Percentiles rank a stretch among this genome's conserved stretches.
Conservation (phyloP, 2,888 invertebrate genomes). For the Laothoe populi region DNA sequence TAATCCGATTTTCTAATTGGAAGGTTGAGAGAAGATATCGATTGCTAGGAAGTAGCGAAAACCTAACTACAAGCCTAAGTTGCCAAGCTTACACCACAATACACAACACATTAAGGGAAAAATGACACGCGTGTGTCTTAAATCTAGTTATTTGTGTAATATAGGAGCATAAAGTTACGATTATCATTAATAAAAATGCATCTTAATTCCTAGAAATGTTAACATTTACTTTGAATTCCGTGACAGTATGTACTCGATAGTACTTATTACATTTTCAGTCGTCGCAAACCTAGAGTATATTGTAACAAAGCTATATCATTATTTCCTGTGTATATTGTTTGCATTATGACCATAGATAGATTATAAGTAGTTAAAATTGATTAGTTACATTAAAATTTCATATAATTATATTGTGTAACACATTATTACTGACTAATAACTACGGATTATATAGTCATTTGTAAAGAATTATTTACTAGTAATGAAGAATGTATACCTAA, state of each 20-base stretch:
- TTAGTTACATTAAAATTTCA: constrained; percentile 57
- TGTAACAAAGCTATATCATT: not conserved
- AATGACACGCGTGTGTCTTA: constrained; percentile 73
- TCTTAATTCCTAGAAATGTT: constrained; percentile 74
- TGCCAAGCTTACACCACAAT: constrained; percentile 77
- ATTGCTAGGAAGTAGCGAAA: constrained; percentile 81
- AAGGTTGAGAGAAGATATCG: constrained; percentile 77
- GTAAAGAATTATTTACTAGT: constrained; percentile 74
- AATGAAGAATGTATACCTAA: constrained; percentile 63
- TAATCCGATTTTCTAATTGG: constrained; percentile 74
- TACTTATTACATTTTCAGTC: constrained; percentile 43
- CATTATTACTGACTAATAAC: constrained; percentile 56
- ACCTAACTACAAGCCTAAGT: constrained; percentile 80
- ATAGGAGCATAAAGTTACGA: constrained; percentile 79
- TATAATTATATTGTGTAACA: constrained; percentile 63
- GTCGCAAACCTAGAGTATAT: constrained; percentile 33
- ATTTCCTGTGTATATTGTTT: constrained; percentile 30
- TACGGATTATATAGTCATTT: constrained; percentile 77
- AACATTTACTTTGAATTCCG: constrained; percentile 62
- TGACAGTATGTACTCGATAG: constrained; percentile 34
- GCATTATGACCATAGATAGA: constrained; percentile 24
- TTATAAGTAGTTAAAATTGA: constrained; percentile 51
- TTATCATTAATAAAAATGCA: constrained; percentile 79
- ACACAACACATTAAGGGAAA: constrained; percentile 78
- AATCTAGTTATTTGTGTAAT: constrained; percentile 71